Base-by-base conservation (phyloP, 2,888 invertebrate species). In the Rhamnusium bicolor region DNA sequence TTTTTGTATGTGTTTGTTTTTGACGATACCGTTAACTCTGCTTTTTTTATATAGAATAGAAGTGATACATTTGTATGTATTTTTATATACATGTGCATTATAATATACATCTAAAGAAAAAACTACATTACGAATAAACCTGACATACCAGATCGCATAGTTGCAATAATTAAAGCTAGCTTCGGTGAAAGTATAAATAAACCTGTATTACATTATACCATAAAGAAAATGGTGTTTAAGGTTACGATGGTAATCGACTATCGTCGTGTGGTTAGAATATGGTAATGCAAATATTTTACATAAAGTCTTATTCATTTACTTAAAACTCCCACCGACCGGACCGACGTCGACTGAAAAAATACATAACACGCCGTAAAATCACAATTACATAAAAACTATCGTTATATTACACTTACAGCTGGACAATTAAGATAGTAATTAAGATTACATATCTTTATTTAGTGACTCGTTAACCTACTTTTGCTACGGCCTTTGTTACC, bases 381-480 rank as follows among this genome's bases (percentile, higher is more conserved):
- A 18, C 51, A 51, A 51, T 51, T 51, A 51, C 51, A 51, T 18
- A 51, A 51, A 51, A 51, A 18, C 51, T 10, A 18, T 51, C 8
- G 10, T 19, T 51, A 51, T 18, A 19, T 18, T 19, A 51, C 51
- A 51, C 40, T 51, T 18, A 18, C 47, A 49, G 21, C 65, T 14
- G 46, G 49, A 49, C 53, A 53, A 65, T 65, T 65, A 65, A 65
- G 65, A 65, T 65, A 49, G 51, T 51, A 53, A 53, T 65, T 65
- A 65, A 65, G 65, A 65, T 65, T 65, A 65, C 27, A 40, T 61
- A 29, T 24, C 65, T 51, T 65, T 65, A 65, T 65, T 65, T 65
- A 16, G 65, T 65, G 51, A 51, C 51, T 65, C 49, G 65, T 65
- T 65, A 51, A 49, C 65, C 65, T 32, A 65, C 53, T 49, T 65